A percentile compares a stretch with the other conserved stretches of the same genome.
phyloP scores from a whole-genome alignment of 2,888 invertebrate species.

The Parthenolecanium corni region DNA sequence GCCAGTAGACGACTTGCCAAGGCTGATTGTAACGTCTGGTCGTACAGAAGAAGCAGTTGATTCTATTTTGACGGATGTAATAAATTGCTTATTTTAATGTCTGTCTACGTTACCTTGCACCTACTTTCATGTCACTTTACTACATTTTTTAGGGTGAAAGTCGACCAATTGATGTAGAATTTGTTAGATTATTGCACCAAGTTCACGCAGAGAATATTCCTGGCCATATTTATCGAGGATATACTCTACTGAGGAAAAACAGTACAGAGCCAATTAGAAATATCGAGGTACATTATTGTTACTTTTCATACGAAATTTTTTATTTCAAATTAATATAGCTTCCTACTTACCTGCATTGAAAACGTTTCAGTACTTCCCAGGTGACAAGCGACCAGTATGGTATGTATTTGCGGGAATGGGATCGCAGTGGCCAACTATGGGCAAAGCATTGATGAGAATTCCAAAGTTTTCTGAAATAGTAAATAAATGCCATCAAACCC shows the following conservation, averaged over 20 bases:
- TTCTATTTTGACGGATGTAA: conserved; percentile 50
- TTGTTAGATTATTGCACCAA: conserved; percentile 48
- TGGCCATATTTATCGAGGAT: conserved; percentile 66
- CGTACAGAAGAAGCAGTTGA: conserved; percentile 66
- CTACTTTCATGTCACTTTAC: neutral
- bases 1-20: conserved; percentile 54
- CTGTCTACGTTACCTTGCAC: neutral
- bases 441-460: conserved; percentile 57
- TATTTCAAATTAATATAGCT: neutral
- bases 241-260: conserved; percentile 45
- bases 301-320: neutral
- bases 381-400: conserved; percentile 61
- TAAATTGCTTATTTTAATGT: conserved; percentile 23
- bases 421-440: conserved; percentile 80
- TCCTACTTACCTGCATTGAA: neutral
- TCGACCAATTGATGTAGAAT: conserved; percentile 51
- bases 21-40: conserved; percentile 63
- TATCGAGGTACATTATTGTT: conserved; percentile 12
- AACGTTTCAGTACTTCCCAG: conserved; percentile 50
- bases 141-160: conserved; percentile 39
- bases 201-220: conserved; percentile 40
- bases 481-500: conserved; percentile 49
- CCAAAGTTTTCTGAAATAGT: conserved; percentile 62
- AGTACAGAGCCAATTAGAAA: conserved; percentile 34
- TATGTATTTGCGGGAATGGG: conserved; percentile 89